These are phyloP conservation scores for Eilema griseolum DNA, from an alignment of 2,888 invertebrate genomes.

Conservation along the genomic window DNA sequence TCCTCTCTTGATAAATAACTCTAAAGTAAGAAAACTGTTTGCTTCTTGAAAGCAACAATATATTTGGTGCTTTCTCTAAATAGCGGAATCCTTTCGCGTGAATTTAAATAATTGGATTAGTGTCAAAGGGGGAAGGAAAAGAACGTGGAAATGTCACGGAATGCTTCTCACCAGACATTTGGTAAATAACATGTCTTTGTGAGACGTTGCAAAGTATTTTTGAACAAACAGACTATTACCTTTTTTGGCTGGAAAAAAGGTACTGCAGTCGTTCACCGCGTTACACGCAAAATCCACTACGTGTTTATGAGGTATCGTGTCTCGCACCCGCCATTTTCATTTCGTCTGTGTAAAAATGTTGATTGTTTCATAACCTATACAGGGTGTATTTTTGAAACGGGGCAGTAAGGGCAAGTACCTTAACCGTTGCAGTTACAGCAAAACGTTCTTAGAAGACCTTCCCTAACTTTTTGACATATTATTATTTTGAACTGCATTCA, in stretches of 20 bases:
- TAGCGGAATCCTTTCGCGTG: slow-evolving; percentile 9
- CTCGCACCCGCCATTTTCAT: too few relatives aligned
- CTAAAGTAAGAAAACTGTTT: not conserved
- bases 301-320: not conserved
- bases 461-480: too few relatives aligned
- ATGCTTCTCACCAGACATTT: slow-evolving; percentile 16
- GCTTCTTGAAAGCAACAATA: slow-evolving; percentile 2
- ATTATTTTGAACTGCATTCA: too few relatives aligned
- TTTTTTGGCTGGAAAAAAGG: not conserved
- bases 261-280: not conserved
- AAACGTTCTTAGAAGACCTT: too few relatives aligned
- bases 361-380: too few relatives aligned
- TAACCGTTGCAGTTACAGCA: too few relatives aligned
- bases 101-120: slow-evolving; percentile 24
- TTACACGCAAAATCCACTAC: not conserved
- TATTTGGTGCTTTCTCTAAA: slow-evolving; percentile 7
- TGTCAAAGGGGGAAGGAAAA: slow-evolving; percentile 13
- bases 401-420: too few relatives aligned
- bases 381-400: too few relatives aligned
- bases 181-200: slow-evolving; percentile 10
- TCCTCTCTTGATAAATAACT: not conserved
- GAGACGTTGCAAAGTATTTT: not conserved
- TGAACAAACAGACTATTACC: not conserved
- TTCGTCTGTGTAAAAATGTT: too few relatives aligned
- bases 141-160: slow-evolving; percentile 8